These are phyloP conservation scores for Leptobrachium leishanense DNA, from an alignment of 2,113 vertebrate genomes.

Conservation along the genomic window DNA sequence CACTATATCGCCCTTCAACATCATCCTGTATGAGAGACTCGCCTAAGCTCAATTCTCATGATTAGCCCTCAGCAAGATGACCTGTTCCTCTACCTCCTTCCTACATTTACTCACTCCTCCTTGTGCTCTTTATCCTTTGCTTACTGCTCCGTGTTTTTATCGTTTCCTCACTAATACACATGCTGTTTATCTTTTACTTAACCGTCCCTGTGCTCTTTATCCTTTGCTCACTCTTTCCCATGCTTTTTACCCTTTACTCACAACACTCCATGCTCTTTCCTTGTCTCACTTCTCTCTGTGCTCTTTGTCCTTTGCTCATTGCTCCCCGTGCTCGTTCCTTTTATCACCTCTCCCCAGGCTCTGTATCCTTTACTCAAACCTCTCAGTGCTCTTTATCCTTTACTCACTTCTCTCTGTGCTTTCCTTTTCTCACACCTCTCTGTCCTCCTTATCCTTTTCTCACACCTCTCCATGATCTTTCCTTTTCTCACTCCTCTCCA, in stretches of 20 bases:
- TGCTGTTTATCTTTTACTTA: neutral
- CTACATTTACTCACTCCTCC: constrained; percentile 17
- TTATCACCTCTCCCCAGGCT: constrained; percentile 17
- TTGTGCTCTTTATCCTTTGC: neutral
- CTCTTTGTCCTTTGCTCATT: neutral
- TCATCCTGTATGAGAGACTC: too few species aligned
- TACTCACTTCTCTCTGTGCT: neutral
- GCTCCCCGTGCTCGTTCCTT: constrained; percentile 14
- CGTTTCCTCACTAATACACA: too few species aligned
- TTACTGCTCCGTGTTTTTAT: too few species aligned
- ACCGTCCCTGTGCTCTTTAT: constrained; percentile 10
- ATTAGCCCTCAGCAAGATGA: too few species aligned
- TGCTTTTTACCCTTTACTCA: neutral
- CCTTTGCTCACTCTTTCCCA: neutral
- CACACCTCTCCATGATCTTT: neutral
- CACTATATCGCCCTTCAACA: neutral
- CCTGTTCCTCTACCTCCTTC: neutral
- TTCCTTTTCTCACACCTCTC: neutral
- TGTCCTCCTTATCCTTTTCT: neutral
- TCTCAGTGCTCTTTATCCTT: neutral
- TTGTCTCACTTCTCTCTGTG: neutral
- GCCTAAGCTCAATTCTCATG: too few species aligned
- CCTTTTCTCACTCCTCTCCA: too few species aligned
- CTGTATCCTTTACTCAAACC: neutral
- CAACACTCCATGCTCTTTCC: neutral